Evolutionary conservation across 2,797 vertebrate genomes (phyloP).

Genomic region (Scomberomorus guttatus): DNA sequence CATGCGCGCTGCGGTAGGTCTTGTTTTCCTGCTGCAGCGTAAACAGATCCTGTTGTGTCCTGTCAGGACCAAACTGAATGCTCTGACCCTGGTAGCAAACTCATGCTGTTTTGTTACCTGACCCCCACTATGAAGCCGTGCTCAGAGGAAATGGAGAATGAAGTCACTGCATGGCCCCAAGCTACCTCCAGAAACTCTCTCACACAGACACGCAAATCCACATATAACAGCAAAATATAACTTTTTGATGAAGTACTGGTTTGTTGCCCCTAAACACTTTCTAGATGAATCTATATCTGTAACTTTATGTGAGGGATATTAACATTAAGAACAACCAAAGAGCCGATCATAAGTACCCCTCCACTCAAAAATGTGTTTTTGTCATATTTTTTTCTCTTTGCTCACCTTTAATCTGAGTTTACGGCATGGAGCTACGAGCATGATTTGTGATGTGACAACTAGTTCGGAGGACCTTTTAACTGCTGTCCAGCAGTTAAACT

Average conservation of each 20-base stretch:
- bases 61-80: conserved; percentile 45
- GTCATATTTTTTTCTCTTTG: no score
- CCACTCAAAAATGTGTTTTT: no score
- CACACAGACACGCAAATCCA: neutral
- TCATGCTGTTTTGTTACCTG: conserved; percentile 73
- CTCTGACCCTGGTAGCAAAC: conserved; percentile 45
- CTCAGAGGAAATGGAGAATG: conserved; percentile 61
- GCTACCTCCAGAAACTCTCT: conserved; percentile 30
- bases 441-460: no score
- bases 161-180: conserved; percentile 50
- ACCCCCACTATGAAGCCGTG: conserved; percentile 57
- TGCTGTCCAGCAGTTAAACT: no score
- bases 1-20: conserved; percentile 48
- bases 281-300: neutral
- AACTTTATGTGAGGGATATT: neutral
- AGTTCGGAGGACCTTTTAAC: no score
- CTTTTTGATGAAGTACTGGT: neutral
- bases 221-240: neutral
- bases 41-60: conserved; percentile 64
- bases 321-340: neutral
- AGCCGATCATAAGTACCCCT: no score
- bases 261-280: neutral
- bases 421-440: no score
- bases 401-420: no score
- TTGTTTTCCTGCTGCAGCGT: conserved; percentile 57